These are phyloP conservation scores for Cynodonichthys magdalenae DNA, from an alignment of 2,797 vertebrate genomes.

Conservation along the genomic window DNA sequence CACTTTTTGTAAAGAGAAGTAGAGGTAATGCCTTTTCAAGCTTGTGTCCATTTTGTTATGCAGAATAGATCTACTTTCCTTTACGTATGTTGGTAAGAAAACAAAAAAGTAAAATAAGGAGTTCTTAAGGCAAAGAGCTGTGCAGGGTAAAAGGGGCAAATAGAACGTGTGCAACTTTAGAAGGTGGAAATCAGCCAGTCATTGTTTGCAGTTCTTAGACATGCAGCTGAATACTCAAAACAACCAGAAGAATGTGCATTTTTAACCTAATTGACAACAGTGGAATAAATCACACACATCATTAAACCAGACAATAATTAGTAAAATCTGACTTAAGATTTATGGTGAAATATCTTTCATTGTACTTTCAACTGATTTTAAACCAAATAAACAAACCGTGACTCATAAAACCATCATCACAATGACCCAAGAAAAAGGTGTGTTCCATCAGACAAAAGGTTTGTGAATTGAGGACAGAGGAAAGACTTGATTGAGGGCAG, in stretches of 20 bases:
- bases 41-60: not conserved
- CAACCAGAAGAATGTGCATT: conserved; percentile 38
- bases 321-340: no score
- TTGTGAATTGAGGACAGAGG: not conserved
- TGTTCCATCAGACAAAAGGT: not conserved
- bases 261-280: conserved; percentile 31
- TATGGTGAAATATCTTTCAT: no score
- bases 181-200: conserved; percentile 26
- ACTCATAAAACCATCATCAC: no score
- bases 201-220: conserved; percentile 21
- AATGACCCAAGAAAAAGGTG: not conserved
- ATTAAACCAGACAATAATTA: no score
- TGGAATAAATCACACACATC: not conserved
- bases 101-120: not conserved
- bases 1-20: conserved; percentile 3
- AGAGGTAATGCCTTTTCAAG: not conserved
- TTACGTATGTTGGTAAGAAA: not conserved
- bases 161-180: conserved; percentile 35
- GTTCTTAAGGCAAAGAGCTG: conserved; percentile 1
- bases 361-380: not conserved
- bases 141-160: conserved; percentile 9
- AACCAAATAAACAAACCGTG: no score
- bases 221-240: conserved; percentile 46
- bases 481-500: not conserved
- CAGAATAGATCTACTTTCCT: not conserved